Conservation (phyloP, 2,113 vertebrate genomes). For the Chaenogobius annularis region DNA sequence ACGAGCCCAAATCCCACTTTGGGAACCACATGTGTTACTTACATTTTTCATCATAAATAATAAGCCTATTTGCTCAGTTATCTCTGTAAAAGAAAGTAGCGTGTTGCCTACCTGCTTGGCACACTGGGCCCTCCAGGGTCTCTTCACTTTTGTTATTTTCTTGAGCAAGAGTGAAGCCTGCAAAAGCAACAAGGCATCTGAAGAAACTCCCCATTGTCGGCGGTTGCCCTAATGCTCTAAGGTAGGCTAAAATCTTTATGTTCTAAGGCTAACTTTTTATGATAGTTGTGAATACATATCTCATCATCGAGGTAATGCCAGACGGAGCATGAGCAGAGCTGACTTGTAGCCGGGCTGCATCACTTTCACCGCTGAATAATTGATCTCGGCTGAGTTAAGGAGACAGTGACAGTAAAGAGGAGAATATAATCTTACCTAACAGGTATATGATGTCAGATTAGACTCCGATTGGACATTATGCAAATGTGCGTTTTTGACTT, state of each 20-base stretch:
- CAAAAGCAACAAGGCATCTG: constrained; percentile 33
- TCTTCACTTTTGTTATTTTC: constrained; percentile 39
- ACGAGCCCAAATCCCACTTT: no score
- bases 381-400: constrained; percentile 68
- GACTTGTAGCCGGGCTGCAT: constrained; percentile 39
- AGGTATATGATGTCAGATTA: background rate
- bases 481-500: background rate
- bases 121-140: constrained; percentile 35
- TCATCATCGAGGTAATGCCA: background rate
- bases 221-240: constrained; percentile 10
- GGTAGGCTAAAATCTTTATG: background rate
- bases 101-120: constrained; percentile 70
- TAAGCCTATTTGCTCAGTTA: no score
- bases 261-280: background rate
- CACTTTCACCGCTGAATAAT: constrained; percentile 74
- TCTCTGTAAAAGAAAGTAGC: background rate
- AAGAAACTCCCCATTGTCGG: constrained; percentile 29
- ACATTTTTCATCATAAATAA: background rate
- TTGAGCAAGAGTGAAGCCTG: constrained; percentile 21
- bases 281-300: background rate
- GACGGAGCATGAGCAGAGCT: background rate
- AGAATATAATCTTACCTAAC: background rate
- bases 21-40: background rate
- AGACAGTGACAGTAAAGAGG: constrained; percentile 57
- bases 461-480: background rate